Conservation (phyloP, 2,797 vertebrate species). For the Gephyroberyx darwinii region DNA sequence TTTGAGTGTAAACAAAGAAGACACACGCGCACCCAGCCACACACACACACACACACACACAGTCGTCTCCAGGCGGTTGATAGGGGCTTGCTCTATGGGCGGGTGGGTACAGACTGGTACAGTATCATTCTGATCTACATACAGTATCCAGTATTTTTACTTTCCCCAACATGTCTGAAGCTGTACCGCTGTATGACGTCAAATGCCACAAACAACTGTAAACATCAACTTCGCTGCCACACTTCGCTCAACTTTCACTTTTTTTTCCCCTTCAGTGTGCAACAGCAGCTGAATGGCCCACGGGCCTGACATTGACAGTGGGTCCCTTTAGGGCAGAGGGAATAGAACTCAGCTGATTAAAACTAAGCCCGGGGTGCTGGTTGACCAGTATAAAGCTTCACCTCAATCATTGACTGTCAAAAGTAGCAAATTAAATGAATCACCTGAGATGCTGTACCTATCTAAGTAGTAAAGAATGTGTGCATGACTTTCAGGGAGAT, state of each 20-base stretch:
- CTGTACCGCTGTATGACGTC: slow-evolving; percentile 39
- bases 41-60: slow-evolving; percentile 19
- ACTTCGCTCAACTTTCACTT: slow-evolving; percentile 27
- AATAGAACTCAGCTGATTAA: slow-evolving; percentile 27
- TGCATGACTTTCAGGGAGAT: slow-evolving; percentile 42
- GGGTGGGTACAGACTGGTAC: slow-evolving; percentile 20
- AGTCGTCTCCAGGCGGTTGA: slow-evolving; percentile 27
- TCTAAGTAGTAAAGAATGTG: slow-evolving; percentile 33
- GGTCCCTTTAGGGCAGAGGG: slow-evolving; percentile 11
- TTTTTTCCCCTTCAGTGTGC: neutral
- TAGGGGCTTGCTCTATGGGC: slow-evolving; percentile 20
- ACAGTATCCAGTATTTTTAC: slow-evolving; percentile 37
- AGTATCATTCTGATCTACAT: slow-evolving; percentile 50
- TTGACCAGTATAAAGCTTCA: slow-evolving; percentile 37
- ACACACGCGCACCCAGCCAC: slow-evolving; percentile 4
- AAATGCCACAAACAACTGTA: slow-evolving; percentile 42
- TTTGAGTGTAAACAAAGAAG: slow-evolving; percentile 67
- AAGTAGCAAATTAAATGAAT: slow-evolving; percentile 52
- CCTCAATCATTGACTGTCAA: slow-evolving; percentile 41
- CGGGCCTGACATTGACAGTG: neutral
- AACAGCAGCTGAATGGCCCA: slow-evolving; percentile 25
- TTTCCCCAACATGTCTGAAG: slow-evolving; percentile 47
- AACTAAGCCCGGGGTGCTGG: slow-evolving; percentile 29
- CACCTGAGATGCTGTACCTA: slow-evolving; percentile 60
- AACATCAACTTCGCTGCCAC: slow-evolving; percentile 6